Evolutionary conservation across 2,113 vertebrate species (phyloP).

Genomic region (Mobula birostris): DNA sequence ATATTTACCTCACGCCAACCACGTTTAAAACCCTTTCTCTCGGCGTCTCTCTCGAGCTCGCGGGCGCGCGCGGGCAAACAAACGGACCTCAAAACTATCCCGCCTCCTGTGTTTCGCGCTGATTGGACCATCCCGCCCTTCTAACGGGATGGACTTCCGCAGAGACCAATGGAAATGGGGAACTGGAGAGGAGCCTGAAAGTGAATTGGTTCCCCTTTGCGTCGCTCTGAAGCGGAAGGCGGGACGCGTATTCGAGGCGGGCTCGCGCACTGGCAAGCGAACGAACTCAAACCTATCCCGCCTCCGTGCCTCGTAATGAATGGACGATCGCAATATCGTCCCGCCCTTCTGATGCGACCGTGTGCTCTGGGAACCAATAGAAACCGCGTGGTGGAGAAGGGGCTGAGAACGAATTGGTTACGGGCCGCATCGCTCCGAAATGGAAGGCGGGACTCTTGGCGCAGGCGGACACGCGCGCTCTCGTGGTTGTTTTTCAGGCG

Average conservation of each 20-base stretch:
- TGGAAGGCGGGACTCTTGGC: background rate
- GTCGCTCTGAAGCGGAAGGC: background rate
- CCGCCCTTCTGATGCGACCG: background rate
- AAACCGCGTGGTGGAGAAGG: accelerated
- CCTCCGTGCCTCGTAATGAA: background rate
- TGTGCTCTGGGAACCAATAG: background rate
- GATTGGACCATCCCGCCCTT: background rate
- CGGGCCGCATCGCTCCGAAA: background rate
- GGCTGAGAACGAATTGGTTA: background rate
- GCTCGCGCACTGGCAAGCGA: background rate
- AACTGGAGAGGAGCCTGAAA: too few species aligned
- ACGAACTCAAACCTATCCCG: background rate
- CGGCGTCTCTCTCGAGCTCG: background rate
- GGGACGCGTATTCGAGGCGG: too few species aligned
- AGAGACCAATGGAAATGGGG: background rate
- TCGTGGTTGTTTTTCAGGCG: background rate
- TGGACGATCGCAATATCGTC: background rate
- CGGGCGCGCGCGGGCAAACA: background rate
- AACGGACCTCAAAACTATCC: background rate
- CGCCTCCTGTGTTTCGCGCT: background rate
- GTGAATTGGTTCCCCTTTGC: background rate
- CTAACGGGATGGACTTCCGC: background rate
- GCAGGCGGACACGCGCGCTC: too few species aligned
- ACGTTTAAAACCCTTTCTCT: background rate
- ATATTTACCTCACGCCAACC: background rate